Evolutionary conservation across 2,113 vertebrate genomes (phyloP).

Genomic region (Engystomops pustulosus): DNA sequence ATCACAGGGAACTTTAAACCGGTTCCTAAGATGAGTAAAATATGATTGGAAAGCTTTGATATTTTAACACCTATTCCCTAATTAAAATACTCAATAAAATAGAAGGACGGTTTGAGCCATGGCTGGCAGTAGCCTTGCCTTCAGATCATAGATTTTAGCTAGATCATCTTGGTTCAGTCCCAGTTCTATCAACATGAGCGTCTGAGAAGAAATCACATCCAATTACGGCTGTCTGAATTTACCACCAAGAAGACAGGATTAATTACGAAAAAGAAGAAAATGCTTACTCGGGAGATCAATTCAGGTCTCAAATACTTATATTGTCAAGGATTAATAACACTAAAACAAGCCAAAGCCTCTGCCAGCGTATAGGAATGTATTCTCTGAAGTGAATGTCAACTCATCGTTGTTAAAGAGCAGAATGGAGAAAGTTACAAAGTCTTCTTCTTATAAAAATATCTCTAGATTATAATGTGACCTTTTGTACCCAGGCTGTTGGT

Average conservation of each 20-base stretch:
- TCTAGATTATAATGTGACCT: neutral
- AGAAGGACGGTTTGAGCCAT: neutral
- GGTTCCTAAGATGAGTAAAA: neutral
- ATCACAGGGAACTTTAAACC: neutral
- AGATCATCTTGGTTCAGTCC: conserved; percentile 61
- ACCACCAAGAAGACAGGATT: conserved; percentile 68
- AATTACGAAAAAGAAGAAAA: conserved; percentile 67
- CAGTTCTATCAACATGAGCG: conserved; percentile 45
- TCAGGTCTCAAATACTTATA: conserved; percentile 64
- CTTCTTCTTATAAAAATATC: neutral
- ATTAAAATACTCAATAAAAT: conserved; percentile 24
- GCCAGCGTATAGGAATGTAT: conserved; percentile 65
- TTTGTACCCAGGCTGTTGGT: too few relatives aligned
- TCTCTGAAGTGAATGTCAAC: conserved; percentile 43
- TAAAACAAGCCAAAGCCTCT: conserved; percentile 63
- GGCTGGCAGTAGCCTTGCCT: neutral
- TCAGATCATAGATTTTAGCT: neutral
- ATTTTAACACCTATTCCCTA: conserved; percentile 12
- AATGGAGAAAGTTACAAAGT: neutral
- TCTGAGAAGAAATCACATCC: conserved; percentile 62
- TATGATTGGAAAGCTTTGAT: conserved; percentile 3
- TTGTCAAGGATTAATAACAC: conserved; percentile 65
- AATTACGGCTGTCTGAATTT: conserved; percentile 66
- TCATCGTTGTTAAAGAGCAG: conserved; percentile 32
- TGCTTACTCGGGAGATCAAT: conserved; percentile 66